These are phyloP conservation scores for Sylvicola cinctus DNA, from an alignment of 2,888 invertebrate species.

Conservation along the genomic window DNA sequence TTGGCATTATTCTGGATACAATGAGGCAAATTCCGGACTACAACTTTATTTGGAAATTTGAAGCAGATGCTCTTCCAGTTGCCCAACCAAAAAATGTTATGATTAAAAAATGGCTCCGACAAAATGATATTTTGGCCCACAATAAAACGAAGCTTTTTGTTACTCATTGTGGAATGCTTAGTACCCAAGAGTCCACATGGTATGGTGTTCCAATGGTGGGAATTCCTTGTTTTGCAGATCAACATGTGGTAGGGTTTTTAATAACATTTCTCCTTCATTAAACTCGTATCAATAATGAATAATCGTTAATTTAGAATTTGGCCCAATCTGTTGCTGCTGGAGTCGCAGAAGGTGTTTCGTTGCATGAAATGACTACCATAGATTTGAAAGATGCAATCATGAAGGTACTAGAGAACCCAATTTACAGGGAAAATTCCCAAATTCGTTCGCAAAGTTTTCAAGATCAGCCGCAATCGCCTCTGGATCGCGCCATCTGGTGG, in stretches of 20 bases:
- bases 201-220: conserved; percentile 17
- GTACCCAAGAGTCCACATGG: conserved; percentile 16
- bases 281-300: too few relatives aligned
- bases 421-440: conserved; percentile 5
- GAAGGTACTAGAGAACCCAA: conserved; percentile 9
- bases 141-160: conserved; percentile 14
- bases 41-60: conserved; percentile 22
- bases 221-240: conserved; percentile 16
- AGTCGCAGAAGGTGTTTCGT: conserved; percentile 10
- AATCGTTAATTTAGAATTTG: too few relatives aligned
- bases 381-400: conserved; percentile 6
- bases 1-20: conserved; percentile 12
- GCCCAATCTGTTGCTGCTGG: conserved; percentile 7
- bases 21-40: conserved; percentile 15
- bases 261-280: too few relatives aligned
- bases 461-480: conserved; percentile 4
- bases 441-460: conserved; percentile 1
- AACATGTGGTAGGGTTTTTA: conserved; percentile 9
- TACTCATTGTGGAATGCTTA: conserved; percentile 17
- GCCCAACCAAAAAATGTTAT: conserved; percentile 25
- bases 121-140: conserved; percentile 26
- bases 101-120: conserved; percentile 28
- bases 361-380: conserved; percentile 8
- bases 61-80: conserved; percentile 9
- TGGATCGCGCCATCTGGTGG: conserved; percentile 6